Evolutionary conservation across 2,113 vertebrate species (phyloP).

Genomic region (Plecotus auritus): DNA sequence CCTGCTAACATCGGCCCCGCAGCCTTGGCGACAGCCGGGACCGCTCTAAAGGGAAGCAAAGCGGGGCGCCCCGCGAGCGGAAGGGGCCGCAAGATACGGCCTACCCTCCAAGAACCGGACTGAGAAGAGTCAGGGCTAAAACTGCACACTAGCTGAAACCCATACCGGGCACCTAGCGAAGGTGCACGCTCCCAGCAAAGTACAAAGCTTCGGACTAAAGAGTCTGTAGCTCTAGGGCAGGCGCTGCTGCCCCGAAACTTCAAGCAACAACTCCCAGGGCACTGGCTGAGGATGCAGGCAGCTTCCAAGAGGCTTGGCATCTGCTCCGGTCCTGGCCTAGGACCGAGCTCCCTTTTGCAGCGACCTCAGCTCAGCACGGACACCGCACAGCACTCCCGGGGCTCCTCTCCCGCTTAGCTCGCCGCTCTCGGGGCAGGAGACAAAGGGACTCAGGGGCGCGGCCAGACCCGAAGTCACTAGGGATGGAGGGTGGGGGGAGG

Average conservation of each 20-base stretch:
- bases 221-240: neutral
- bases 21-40: neutral
- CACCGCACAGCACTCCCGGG: neutral
- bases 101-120: neutral
- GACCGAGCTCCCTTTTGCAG: neutral
- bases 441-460: constrained; percentile 1
- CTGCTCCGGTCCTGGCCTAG: neutral
- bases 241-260: constrained; percentile 34
- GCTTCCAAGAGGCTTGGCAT: neutral
- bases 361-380: neutral
- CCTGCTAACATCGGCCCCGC: neutral
- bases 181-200: neutral
- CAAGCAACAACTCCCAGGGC: neutral
- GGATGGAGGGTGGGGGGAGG: neutral
- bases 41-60: neutral
- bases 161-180: neutral
- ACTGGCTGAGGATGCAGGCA: neutral
- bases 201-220: constrained; percentile 2
- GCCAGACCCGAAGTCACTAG: neutral
- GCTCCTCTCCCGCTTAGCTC: neutral
- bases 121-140: neutral
- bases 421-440: neutral
- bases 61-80: neutral
- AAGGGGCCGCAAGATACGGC: neutral
- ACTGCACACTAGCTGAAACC: neutral